Percentiles rank a stretch among this genome's conserved stretches.
phyloP scores from a whole-genome alignment of 2,888 invertebrate genomes.

The Pemphredon lugubris region DNA sequence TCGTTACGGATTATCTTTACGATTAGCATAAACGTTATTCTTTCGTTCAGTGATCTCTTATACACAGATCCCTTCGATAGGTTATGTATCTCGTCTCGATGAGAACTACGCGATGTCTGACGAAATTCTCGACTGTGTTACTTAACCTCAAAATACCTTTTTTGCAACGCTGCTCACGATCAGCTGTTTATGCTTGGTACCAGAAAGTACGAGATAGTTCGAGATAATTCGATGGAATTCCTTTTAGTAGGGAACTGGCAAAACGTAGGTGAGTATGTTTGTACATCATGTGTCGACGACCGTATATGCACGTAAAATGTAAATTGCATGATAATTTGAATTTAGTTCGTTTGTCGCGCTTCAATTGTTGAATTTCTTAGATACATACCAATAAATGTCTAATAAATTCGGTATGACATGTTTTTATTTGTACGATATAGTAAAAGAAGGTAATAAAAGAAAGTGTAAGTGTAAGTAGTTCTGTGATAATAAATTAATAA shows the following conservation, averaged over 20 bases:
- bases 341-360: too few relatives aligned
- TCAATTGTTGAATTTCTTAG: too few relatives aligned
- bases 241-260: too few relatives aligned
- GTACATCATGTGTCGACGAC: not conserved
- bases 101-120: conserved; percentile 16
- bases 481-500: too few relatives aligned
- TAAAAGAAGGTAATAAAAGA: too few relatives aligned
- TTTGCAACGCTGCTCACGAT: not conserved
- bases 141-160: conserved; percentile 33
- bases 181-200: not conserved
- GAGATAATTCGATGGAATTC: too few relatives aligned
- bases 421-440: too few relatives aligned
- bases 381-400: too few relatives aligned
- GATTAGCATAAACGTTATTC: conserved; percentile 28
- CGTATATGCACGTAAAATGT: not conserved
- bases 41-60: not conserved
- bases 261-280: too few relatives aligned
- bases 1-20: conserved; percentile 48
- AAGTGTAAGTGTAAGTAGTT: too few relatives aligned
- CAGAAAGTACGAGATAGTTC: not conserved
- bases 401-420: too few relatives aligned
- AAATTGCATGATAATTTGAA: too few relatives aligned
- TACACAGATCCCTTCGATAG: not conserved
- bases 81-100: not conserved
- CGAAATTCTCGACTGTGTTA: conserved; percentile 20